Evolutionary conservation across 2,113 vertebrate species (phyloP), one percentile per base, ranked within the genome.

Genomic region (Probosciger aterrimus): DNA sequence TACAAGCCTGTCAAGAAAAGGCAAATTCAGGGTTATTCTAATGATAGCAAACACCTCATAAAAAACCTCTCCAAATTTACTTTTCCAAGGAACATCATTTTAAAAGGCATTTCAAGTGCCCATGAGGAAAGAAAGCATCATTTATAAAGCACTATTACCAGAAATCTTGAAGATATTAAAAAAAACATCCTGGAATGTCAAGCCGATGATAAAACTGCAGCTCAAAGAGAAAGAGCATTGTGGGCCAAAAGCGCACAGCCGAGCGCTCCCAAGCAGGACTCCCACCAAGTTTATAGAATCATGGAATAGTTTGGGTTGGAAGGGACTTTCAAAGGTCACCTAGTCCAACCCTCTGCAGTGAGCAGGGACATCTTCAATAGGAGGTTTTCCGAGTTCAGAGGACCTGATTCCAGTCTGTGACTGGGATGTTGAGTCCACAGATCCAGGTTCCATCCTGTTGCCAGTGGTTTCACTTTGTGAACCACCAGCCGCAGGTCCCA

Each of bases 1-100:
- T 97, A 95, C 73, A 88, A 95, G 90, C 82, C 73, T 95, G 96
- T 97, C 81, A 87, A 96, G 87, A 96, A 95, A 97, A 97, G 94
- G 94, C 93, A 97, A 94, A 97, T 91, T 95, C 95, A 84, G 86
- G 96, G 95, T 97, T 97, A 98, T 96, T 97, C 97, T 97, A 98
- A 97, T 97, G 97, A 97, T 95, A 97, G 97, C 97, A 97, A 97
- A 97, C 96, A 97, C 97, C 95, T 97, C 97, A 96, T 98, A 97
- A 98, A 98, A 97, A 97, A 90, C 46, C 76, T 90, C 94, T 96
- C 97, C 93, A 95, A 94, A 97, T 97, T 96, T 92, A 97, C 96
- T 98, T 97, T 98, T 98, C 92, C 96, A 96, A 86, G 95, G 96
- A 97, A 95, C 86, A 97, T 97, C 49, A 92, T 84, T 97, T 97